These are phyloP conservation scores for Anniella stebbinsi DNA, from an alignment of 2,797 vertebrate genomes.

Conservation along the genomic window DNA sequence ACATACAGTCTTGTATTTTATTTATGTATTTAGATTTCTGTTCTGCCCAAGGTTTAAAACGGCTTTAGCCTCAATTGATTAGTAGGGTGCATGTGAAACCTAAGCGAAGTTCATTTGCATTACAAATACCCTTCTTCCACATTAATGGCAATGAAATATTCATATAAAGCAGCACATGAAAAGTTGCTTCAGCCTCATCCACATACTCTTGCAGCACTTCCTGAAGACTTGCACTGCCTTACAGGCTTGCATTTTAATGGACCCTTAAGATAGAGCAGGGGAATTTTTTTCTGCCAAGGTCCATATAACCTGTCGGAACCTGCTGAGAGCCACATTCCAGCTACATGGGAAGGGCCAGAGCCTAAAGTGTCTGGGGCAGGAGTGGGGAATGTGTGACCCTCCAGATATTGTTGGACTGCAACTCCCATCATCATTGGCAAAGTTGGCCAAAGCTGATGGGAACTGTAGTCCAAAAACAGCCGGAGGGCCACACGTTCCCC, in stretches of 20 bases:
- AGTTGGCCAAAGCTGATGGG: background rate
- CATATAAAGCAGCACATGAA: background rate
- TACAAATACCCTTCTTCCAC: too few species aligned
- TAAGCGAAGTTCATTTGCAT: background rate
- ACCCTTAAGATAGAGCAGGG: background rate
- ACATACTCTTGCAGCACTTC: too few species aligned
- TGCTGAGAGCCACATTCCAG: background rate
- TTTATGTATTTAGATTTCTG: background rate
- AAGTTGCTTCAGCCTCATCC: background rate
- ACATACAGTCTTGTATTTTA: background rate
- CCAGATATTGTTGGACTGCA: background rate
- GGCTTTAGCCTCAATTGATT: background rate
- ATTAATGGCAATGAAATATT: background rate
- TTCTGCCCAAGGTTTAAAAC: background rate
- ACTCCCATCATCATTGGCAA: background rate
- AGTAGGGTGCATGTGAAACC: background rate
- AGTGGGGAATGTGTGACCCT: background rate
- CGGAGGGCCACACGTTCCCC: background rate
- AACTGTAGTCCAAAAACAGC: background rate
- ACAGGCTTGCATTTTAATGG: background rate
- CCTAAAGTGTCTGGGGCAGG: background rate
- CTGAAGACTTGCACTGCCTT: background rate
- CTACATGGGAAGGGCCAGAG: background rate
- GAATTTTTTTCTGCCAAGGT: background rate
- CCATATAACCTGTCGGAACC: too few species aligned